Evolutionary conservation across 2,797 vertebrate species (phyloP), one percentile per base, ranked within the genome.

Genomic region (Zenarchopterus dispar): DNA sequence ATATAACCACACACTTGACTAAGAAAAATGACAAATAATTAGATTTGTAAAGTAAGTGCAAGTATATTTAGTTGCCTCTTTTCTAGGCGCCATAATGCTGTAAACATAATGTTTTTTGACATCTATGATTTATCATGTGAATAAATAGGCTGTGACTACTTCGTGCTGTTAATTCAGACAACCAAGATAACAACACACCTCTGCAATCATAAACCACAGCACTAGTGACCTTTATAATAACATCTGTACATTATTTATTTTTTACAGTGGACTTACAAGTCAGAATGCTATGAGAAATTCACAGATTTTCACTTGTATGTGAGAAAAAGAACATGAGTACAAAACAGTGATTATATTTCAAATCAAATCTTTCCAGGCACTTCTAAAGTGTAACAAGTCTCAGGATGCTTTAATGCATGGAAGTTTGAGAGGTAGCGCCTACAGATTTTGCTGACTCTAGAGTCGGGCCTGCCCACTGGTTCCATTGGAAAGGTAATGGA

Each of bases 401-500:
- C 61, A 54, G 55, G 51, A 68, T 50, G 52, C 67, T 71, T 39
- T 85, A 81, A 86, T 87, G 85, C 78, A 80, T 58, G 16, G 5
- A 77, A 65, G 72, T 82, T 86, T 84, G 8, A 77, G 64, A 84
- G 77, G 70, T 79, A 81, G 84, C 70, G 74, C 82, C 76, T 65
- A 43, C 67, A 10, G 53, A 67, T 84, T 88, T 64, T 89, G 90
- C 90, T 91, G 89, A 92, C 84, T 70, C 44, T 43, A 74, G 41
- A 54, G 62, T 67, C 73, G 18, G 52, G 48, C 51, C 70, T 88
- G 56, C 52, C 76, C 73, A 74, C 57, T 82, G 81, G 87, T 81
- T 82, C 82, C 84, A 75, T 48, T 71, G 68, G 22, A 85, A 69
- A n/a, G 67, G 58, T 91, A 92, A 92, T 92, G 90, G 88, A 88